Base-by-base conservation (phyloP, 53 echinoderm and acorn worm species). In the Actinopyga echinites region DNA sequence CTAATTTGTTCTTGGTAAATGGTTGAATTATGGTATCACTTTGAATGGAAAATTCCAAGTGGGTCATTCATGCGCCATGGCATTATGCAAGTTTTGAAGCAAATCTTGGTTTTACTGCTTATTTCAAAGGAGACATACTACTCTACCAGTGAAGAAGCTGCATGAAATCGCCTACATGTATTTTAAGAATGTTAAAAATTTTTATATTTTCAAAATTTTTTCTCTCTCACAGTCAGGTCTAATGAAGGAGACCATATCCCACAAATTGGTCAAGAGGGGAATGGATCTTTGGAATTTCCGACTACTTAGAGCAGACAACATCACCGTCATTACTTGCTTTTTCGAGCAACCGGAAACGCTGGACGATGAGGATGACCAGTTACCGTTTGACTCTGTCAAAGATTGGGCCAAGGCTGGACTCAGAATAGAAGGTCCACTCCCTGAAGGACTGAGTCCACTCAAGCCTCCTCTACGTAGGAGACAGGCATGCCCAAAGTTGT, bases 251-350 rank as follows among this genome's bases (percentile, higher is more conserved):
- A 95, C 90, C 15, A 87, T 93, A 55, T 91, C 97, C 4, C 90
- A 96, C 32, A 90, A 90, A 49, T 81, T 96, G 1, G 91, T 96
- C 13, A 92, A 87, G 38, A 83, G 88, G 21, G 85, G 92, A 1
- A 93, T 96, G 79, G 89, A 96, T 61, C 84, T 91, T 10, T 96
- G 97, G 97, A 94, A 91, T 29, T 87, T 80, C 62, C 93, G 94
- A 21, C 65, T 83, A 21, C 85, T 96, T n/a, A 85, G 97, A 26
- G 97, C 97, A 7, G 97, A 96, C 83, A 96, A 96, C 84, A 96
- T 93, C 36, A 91, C 97, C 0, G 93, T 91, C 28, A 88, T 96
- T 64, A 90, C 92, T 11, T 82, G 94, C 85, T 87, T 90, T 78
- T 88, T 93, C 32, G 97, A 96, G 82, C 88, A 75, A 77, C 95